Base-by-base conservation (phyloP, 92 coral and sea anemone species). In the Virgularia gustaviana region DNA sequence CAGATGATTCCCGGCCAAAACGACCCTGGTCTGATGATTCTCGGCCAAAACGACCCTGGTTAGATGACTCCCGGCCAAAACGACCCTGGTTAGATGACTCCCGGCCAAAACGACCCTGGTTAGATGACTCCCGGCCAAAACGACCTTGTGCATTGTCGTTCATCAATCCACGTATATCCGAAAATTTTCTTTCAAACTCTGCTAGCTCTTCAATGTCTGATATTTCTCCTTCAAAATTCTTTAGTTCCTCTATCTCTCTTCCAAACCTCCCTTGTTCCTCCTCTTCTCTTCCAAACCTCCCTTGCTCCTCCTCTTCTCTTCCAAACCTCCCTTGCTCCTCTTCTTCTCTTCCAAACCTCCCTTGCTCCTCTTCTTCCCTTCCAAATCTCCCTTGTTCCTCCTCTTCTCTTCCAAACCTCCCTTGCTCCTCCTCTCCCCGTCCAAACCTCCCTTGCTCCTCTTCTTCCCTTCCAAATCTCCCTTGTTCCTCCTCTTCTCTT, bases 301-400 rank as follows among this genome's bases (percentile, higher is more conserved):
- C 70, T 36, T 63, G 70, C 1, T 38, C 55, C 15, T 41, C 25
- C 0, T 22, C 30, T 22, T 66, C 33, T 19, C 70, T 36, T 63
- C 70, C 70, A 39, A 63, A 63, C 41, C 70, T 38, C 1, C 70
- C 70, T 36, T 63, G 70, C 25, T 2, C 24, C n/a, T 16, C 19
- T 12, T 13, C 22, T 16, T 31, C 42, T 28, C 67, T 22, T 2
- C 70, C 70, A 37, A 63, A 63, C n/a, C 70, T 28, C 16, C 72
- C 72, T 43, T 65, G 72, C 1, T 63, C 42, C 16, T 65, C 30
- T 8, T 52, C 28, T 3, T 52, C 51, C 23, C 72, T 23, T 0
- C 72, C 72, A 42, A 65, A 65, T 4, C 72, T 27, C n/a, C 72
- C 72, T 65, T 65, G 72, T 16, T 22, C 56, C 41, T 22, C 19